Conservation (phyloP, 2,797 vertebrate genomes). For the Rostrhamus sociabilis region DNA sequence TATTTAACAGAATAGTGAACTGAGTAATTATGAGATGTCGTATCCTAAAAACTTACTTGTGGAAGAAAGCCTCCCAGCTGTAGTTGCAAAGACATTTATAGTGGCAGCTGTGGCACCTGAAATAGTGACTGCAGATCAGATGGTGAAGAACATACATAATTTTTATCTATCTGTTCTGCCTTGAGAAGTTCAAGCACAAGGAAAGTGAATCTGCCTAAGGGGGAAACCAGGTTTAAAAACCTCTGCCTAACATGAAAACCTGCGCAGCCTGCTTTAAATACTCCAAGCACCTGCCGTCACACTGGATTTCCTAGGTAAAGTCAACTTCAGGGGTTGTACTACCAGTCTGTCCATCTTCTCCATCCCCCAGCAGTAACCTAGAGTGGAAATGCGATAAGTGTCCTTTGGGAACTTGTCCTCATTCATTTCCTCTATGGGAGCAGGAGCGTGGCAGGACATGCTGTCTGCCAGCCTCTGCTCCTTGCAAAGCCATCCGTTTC, state of each 20-base stretch:
- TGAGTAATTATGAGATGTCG: not conserved
- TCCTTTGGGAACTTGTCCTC: not conserved
- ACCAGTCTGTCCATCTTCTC: not conserved
- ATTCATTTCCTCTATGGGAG: not conserved
- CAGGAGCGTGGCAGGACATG: not conserved
- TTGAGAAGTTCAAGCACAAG: not conserved
- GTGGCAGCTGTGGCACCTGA: not conserved
- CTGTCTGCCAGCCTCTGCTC: not conserved
- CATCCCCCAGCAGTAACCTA: not conserved
- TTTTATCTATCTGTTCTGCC: not conserved
- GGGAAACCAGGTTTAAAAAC: not conserved
- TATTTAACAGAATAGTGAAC: not conserved
- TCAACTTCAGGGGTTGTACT: not conserved
- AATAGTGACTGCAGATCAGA: not conserved
- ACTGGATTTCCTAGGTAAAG: not conserved
- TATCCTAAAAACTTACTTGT: not conserved
- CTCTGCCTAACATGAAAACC: not conserved
- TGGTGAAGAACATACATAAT: not conserved
- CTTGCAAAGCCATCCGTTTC: not conserved
- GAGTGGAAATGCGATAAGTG: not conserved
- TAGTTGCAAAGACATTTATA: not conserved
- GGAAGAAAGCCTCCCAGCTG: not conserved
- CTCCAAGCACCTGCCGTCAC: not conserved
- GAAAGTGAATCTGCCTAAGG: not conserved
- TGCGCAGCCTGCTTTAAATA: not conserved